Evolutionary conservation across 1,140 invertebrate species (phyloP).

Genomic region (Callitettix versicolor): DNA sequence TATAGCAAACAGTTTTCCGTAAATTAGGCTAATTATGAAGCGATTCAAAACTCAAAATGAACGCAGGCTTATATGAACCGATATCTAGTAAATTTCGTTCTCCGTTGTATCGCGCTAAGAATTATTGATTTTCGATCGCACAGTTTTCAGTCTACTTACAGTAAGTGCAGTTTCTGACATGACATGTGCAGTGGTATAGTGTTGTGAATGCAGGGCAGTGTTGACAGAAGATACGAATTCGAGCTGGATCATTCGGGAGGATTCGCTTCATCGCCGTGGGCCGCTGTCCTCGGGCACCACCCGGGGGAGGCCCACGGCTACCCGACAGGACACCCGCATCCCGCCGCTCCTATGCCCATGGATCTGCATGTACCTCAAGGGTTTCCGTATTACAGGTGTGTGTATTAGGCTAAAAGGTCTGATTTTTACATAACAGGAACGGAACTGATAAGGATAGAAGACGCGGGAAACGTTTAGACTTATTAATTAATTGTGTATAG

Average conservation of each 20-base stretch:
- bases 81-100: too few relatives aligned
- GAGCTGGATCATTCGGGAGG: slow-evolving; percentile 56
- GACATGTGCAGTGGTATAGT: slow-evolving; percentile 1
- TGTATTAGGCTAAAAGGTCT: too few relatives aligned
- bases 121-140: background rate
- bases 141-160: background rate
- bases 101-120: background rate
- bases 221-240: slow-evolving; percentile 22
- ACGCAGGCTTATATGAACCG: too few relatives aligned
- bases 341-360: slow-evolving; percentile 57
- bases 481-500: too few relatives aligned
- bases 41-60: too few relatives aligned
- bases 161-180: background rate
- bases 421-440: too few relatives aligned
- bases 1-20: too few relatives aligned
- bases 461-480: too few relatives aligned
- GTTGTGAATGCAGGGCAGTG: slow-evolving; percentile 3
- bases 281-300: slow-evolving; percentile 47
- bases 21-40: too few relatives aligned
- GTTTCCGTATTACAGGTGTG: slow-evolving; percentile 78
- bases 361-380: slow-evolving; percentile 78
- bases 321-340: slow-evolving; percentile 39
- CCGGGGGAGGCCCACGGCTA: slow-evolving; percentile 10
- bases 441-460: too few relatives aligned
- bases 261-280: slow-evolving; percentile 58